A percentile compares a stretch with the other conserved stretches of the same genome.
phyloP scores from a whole-genome alignment of 2,797 vertebrate genomes.

The Halcyon leucocephala region DNA sequence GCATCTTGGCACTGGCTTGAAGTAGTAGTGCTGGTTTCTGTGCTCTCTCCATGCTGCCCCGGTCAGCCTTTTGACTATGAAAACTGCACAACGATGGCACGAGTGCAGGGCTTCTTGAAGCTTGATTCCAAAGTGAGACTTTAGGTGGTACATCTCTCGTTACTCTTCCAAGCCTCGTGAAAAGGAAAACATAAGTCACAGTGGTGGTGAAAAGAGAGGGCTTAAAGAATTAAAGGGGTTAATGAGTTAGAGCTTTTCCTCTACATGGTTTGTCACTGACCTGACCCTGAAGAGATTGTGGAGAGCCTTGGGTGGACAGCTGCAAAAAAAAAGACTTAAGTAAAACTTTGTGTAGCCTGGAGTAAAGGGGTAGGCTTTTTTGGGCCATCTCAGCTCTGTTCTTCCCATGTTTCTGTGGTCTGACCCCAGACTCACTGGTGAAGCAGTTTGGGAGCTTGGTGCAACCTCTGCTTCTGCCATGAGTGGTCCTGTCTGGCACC shows the following conservation, averaged over 20 bases:
- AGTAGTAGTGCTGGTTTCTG: background rate
- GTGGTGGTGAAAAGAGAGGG: background rate
- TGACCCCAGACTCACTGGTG: background rate
- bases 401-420: background rate
- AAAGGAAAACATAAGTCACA: background rate
- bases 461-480: background rate
- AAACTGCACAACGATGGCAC: background rate
- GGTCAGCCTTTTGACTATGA: background rate
- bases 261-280: background rate
- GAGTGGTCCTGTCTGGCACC: background rate
- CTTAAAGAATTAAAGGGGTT: background rate
- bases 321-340: background rate
- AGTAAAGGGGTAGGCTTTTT: background rate
- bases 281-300: background rate
- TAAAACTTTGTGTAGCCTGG: background rate
- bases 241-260: background rate
- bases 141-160: background rate
- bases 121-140: background rate
- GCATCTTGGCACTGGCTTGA: background rate
- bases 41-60: background rate
- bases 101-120: background rate
- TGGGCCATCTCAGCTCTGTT: background rate
- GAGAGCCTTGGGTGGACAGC: background rate
- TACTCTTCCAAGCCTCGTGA: background rate
- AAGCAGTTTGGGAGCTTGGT: background rate